These are phyloP conservation scores for Copsychus sechellarum DNA, from an alignment of 2,113 vertebrate genomes.

Conservation along the genomic window DNA sequence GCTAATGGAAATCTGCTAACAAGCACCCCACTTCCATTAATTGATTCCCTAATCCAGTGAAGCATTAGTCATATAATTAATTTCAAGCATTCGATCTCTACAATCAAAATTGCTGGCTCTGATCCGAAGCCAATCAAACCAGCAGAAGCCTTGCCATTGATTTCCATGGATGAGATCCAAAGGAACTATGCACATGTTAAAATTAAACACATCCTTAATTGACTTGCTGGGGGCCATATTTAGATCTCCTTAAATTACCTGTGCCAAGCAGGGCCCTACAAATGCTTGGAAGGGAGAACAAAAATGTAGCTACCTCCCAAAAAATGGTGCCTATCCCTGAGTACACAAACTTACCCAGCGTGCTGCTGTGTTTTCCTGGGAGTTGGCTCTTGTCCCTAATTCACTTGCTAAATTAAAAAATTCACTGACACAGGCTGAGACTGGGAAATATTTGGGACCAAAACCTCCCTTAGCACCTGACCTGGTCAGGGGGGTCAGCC, in stretches of 20 bases:
- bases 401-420: not conserved
- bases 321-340: not conserved
- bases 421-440: not conserved
- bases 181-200: slow-evolving; percentile 29
- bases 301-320: not conserved
- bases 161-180: slow-evolving; percentile 59
- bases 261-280: not conserved
- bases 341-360: not conserved
- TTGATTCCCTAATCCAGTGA: slow-evolving; percentile 50
- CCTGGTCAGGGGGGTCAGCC: not conserved
- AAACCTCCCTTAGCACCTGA: not conserved
- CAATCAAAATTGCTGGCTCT: slow-evolving; percentile 61
- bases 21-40: slow-evolving; percentile 55
- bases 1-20: slow-evolving; percentile 49
- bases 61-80: slow-evolving; percentile 62
- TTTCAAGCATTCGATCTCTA: slow-evolving; percentile 54
- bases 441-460: not conserved
- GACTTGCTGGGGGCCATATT: slow-evolving; percentile 30
- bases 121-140: slow-evolving; percentile 62
- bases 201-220: slow-evolving; percentile 57
- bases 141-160: slow-evolving; percentile 42
- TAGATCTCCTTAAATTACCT: slow-evolving; percentile 32
- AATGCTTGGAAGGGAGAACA: not conserved
- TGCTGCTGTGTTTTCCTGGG: not conserved
- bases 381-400: not conserved